Base-by-base conservation (phyloP, 1,140 invertebrate genomes). In the Medauroidea extradentata region DNA sequence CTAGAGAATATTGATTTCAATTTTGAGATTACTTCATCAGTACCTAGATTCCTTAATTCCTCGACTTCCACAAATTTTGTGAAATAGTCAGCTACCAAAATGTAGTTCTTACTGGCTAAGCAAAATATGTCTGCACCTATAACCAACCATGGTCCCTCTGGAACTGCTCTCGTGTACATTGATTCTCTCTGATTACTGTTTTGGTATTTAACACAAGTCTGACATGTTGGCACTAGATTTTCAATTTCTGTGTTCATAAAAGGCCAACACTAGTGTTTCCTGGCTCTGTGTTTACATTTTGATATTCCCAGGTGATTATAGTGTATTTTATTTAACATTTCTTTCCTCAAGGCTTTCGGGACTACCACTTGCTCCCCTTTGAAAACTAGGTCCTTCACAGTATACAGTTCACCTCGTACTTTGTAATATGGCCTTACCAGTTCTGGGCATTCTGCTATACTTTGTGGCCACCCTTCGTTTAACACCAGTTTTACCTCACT, bases 191-290 rank as follows among this genome's bases (percentile, higher is more conserved):
- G 18, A 34, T 61, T 63, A 16, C 41, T 39, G 19, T 42, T 54
- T 11, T 48, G 55, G 21, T 25, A 55, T 52, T 49, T 55, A 34
- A 50, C 18, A 54, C 65, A 65, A 9, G 54, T 43, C 24, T 55
- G 39, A 60, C 63, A 65, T 2, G 25, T 42, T 1, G 7, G n/a
- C 1, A 56, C 34, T 48, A 19, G 8, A 23, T 23, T 25, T 13
- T 50, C n/a, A 3, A 50, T 50, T 25, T 23, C 7, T 14, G 3
- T 50, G 25, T 50, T 52, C 19, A 80, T 76, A n/a, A 63, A 64
- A n/a, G 75, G 75, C 73, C 75, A 78, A 63, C 67, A 79, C 39
- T 79, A 62, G 42, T 68, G 57, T 57, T 75, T 65, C 60, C 69
- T 66, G 24, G 76, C 73, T 54, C 65, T 59, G 27, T 56, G 50